Base-by-base conservation (phyloP, 1,140 invertebrate genomes). In the Microplitis mediator region DNA sequence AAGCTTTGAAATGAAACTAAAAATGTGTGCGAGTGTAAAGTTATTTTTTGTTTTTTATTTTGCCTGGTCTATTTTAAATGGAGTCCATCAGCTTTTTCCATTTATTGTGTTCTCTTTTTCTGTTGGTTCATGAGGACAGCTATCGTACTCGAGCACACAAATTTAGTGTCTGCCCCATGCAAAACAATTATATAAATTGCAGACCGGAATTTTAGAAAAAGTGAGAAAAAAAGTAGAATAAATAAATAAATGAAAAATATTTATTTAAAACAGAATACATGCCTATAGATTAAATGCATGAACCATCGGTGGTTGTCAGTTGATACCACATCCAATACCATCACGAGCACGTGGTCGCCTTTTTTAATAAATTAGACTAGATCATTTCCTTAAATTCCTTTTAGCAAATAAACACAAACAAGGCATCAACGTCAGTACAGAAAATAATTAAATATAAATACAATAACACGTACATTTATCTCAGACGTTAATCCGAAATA, bases 121-220 rank as follows among this genome's bases (percentile, higher is more conserved):
- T 50, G 9, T 51, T 16, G 23, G 23, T 67, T 34, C 50, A 67
- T 32, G 62, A 60, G 14, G 52, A 67, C 66, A 36, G 39, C 35
- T 72, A 73, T 76, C 69, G 72, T 62, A 67, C 31, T 73, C 74
- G 73, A 76, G 75, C 52, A 11, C 39, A 45, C 6, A 80, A 83
- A 86, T 86, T 86, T 86, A 85, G 76, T 80, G 84, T 70, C 80
- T 77, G 79, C 62, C 78, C 81, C 76, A 78, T 67, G 83, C 80
- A 84, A 86, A 86, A 86, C 84, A 86, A 86, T 86, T 86, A 86
- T 85, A 86, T 86, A 86, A 85, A 86, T 86, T 86, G 79, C 78
- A 69, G 69, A 70, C 61, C 75, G 69, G 77, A 84, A 85, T 86
- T 86, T 85, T 82, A 78, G 50, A 80, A 83, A 85, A 86, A 85